Conservation (phyloP, 2,888 invertebrate species). For the Iselma pallidipennis region DNA sequence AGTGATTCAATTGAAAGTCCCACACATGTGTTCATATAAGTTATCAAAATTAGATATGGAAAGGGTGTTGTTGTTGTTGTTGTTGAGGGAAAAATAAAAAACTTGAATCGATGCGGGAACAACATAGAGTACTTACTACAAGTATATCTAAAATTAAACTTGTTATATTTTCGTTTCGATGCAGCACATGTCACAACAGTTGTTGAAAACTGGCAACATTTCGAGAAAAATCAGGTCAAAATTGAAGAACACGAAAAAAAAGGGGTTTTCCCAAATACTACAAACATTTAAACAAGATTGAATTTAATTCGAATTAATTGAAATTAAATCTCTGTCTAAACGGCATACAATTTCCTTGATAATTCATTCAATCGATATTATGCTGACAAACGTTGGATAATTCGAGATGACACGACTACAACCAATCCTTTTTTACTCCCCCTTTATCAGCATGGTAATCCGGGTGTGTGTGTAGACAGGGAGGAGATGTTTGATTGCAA, state of each 20-base stretch:
- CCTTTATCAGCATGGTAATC: not conserved
- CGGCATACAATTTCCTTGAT: no score
- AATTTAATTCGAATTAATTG: no score
- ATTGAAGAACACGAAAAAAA: no score
- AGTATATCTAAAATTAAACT: not conserved
- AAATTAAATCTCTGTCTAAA: no score
- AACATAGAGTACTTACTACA: not conserved
- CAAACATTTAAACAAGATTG: no score
- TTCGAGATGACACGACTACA: not conserved
- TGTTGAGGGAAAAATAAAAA: not conserved
- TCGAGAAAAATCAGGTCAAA: slow-evolving; percentile 1
- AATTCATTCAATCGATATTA: not conserved
- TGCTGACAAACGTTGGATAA: no score
- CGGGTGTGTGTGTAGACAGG: not conserved
- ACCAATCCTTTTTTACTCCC: not conserved
- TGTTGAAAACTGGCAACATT: no score
- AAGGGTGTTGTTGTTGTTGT: not conserved
- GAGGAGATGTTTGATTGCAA: not conserved
- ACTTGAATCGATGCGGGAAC: not conserved
- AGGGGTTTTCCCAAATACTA: no score
- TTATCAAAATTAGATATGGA: not conserved
- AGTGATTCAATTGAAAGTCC: not conserved
- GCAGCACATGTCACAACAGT: no score
- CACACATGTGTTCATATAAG: not conserved
- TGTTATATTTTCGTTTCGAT: not conserved